Conservation (phyloP, 2,797 vertebrate species). For the Rhynchotus rufescens region DNA sequence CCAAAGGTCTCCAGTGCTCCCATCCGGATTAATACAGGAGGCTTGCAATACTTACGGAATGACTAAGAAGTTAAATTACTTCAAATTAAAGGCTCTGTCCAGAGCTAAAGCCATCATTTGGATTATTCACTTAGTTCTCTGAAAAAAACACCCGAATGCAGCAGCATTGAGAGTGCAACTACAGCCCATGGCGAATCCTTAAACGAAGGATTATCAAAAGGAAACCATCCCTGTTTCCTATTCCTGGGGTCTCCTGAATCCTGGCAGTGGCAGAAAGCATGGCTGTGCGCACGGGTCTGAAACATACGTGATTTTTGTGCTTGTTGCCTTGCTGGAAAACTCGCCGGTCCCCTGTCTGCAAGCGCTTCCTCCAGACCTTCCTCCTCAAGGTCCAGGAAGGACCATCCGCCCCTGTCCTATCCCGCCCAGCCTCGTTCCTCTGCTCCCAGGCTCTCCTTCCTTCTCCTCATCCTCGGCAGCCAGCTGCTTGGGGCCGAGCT, state of each 20-base stretch:
- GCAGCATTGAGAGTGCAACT: constrained; percentile 4
- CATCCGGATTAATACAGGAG: background rate
- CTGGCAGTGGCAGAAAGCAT: constrained; percentile 42
- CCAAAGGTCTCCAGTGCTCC: accelerated
- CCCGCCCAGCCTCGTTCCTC: constrained; percentile 43
- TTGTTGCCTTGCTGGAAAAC: constrained; percentile 53
- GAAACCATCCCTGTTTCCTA: constrained; percentile 28
- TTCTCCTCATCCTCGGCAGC: constrained; percentile 70
- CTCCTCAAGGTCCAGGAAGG: background rate
- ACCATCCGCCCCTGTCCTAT: constrained; percentile 40
- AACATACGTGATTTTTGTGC: constrained; percentile 67
- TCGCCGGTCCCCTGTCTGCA: constrained; percentile 61
- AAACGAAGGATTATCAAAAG: constrained; percentile 46
- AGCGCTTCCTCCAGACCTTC: constrained; percentile 41
- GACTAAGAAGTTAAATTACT: constrained; percentile 32
- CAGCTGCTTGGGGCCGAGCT: constrained; percentile 77
- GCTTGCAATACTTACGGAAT: background rate
- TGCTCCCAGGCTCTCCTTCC: constrained; percentile 55
- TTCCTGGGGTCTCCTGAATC: constrained; percentile 52
- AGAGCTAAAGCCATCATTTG: constrained; percentile 22
- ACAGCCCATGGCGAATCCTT: constrained; percentile 12
- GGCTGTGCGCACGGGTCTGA: constrained; percentile 51
- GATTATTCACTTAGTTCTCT: constrained; percentile 38
- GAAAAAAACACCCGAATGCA: constrained; percentile 8
- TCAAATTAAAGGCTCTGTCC: constrained; percentile 19